Evolutionary conservation across 53 echinoderm and acorn worm genomes (phyloP).

Genomic region (Luidia sarsii): DNA sequence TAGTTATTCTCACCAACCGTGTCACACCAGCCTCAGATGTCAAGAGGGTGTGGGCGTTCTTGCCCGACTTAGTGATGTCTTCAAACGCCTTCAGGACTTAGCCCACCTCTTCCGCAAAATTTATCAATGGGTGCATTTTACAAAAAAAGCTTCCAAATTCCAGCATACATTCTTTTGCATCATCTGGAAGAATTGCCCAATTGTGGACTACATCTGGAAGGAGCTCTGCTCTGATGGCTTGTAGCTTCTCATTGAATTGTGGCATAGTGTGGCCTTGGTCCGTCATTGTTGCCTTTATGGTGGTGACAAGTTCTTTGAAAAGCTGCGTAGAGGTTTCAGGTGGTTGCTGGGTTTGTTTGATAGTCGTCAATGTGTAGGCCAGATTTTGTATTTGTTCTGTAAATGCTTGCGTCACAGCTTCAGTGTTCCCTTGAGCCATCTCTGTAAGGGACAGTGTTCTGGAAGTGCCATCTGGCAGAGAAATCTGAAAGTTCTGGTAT

Average conservation of each 20-base stretch:
- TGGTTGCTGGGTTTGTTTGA: no score
- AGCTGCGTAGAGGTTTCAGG: no score
- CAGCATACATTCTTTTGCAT: background rate
- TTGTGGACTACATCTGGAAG: conserved; percentile 54
- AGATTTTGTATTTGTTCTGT: no score
- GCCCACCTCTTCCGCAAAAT: conserved; percentile 64
- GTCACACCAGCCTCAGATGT: conserved; percentile 42
- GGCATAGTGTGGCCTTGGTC: conserved; percentile 77
- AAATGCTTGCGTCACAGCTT: no score
- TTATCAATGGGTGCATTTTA: conserved; percentile 67
- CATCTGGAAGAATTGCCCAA: conserved; percentile 45
- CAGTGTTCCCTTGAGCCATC: no score
- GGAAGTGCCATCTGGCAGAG: conserved; percentile 29
- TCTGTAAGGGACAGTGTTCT: conserved; percentile 12
- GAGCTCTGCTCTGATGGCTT: conserved; percentile 13
- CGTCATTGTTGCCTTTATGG: conserved; percentile 60
- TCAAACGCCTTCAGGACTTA: conserved; percentile 58
- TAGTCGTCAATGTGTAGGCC: no score
- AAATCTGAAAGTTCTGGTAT: conserved; percentile 65
- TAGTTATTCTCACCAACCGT: conserved; percentile 45
- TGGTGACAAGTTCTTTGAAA: conserved; percentile 42
- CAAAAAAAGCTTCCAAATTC: conserved; percentile 62
- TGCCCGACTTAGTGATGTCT: conserved; percentile 44
- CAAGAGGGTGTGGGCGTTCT: conserved; percentile 40
- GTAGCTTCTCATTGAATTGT: conserved; percentile 43